phyloP scores from a whole-genome alignment of 1,140 invertebrate genomes.

The Dreissena polymorpha region DNA sequence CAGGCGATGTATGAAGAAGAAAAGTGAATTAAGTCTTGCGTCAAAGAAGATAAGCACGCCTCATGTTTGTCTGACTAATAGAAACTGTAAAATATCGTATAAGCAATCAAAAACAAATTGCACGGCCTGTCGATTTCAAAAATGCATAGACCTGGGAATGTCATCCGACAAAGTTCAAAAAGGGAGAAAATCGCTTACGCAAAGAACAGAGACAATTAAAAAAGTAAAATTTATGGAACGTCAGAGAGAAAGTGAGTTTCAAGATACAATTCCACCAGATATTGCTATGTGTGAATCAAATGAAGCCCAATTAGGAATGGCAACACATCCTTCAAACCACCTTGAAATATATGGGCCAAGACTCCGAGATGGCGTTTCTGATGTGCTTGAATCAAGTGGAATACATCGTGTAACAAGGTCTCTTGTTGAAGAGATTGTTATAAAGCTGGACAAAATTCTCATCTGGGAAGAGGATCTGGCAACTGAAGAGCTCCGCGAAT shows the following conservation, averaged over 20 bases:
- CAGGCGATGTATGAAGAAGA: slow-evolving; percentile 68
- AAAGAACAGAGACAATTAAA: slow-evolving; percentile 45
- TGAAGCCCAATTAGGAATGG: too few relatives aligned
- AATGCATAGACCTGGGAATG: slow-evolving; percentile 43
- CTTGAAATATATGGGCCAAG: too few relatives aligned
- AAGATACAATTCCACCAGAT: too few relatives aligned
- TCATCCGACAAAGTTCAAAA: slow-evolving; percentile 33
- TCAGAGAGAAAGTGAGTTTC: neutral
- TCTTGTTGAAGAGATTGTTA: slow-evolving; percentile 3
- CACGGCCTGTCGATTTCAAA: slow-evolving; percentile 69
- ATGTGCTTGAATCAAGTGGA: too few relatives aligned
- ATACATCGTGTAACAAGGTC: slow-evolving; percentile 1
- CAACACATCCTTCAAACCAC: too few relatives aligned
- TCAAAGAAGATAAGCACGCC: neutral
- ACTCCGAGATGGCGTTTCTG: too few relatives aligned
- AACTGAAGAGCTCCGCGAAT: neutral
- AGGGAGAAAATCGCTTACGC: slow-evolving; percentile 21
- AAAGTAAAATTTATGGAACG: slow-evolving; percentile 6
- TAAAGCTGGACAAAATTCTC: slow-evolving; percentile 15
- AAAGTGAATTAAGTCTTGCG: slow-evolving; percentile 26
- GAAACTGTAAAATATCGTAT: slow-evolving; percentile 66
- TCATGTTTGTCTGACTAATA: slow-evolving; percentile 66
- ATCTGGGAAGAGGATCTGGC: slow-evolving; percentile 21
- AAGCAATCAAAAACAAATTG: slow-evolving; percentile 66
- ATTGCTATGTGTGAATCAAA: too few relatives aligned